These are phyloP conservation scores for Embiotoca jacksoni DNA, from an alignment of 2,113 vertebrate species.

Conservation along the genomic window DNA sequence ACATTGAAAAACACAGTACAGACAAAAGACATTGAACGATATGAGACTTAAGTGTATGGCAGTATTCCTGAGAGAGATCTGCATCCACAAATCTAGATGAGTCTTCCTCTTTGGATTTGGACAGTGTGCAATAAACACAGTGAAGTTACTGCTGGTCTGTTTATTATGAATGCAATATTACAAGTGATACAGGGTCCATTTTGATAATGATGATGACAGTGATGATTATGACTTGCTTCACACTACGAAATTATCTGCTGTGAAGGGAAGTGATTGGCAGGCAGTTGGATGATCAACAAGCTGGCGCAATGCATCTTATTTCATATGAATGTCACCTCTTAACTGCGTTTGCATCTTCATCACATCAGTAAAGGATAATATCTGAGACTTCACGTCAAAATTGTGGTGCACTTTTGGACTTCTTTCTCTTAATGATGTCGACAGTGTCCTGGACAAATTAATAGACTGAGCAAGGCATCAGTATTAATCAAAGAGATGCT, in stretches of 20 bases:
- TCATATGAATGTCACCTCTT: not conserved
- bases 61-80: not conserved
- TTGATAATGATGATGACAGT: constrained; percentile 30
- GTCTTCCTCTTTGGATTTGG: not conserved
- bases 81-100: not conserved
- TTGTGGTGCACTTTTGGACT: not conserved
- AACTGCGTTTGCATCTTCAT: not conserved
- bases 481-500: not conserved
- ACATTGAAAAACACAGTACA: constrained; percentile 1
- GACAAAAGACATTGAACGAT: constrained; percentile 4
- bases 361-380: not conserved
- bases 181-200: not conserved
- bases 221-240: not conserved
- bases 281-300: not conserved
- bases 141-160: not conserved
- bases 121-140: constrained; percentile 21
- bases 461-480: not conserved
- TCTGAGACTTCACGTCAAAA: not conserved
- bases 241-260: not conserved
- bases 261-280: constrained; percentile 7
- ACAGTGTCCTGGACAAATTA: not conserved
- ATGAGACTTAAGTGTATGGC: not conserved
- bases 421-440: not conserved
- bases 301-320: not conserved
- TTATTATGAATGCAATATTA: constrained; percentile 11